Evolutionary conservation across 2,888 invertebrate species (phyloP), one percentile per base, ranked within the genome.

Genomic region (Caenorhabditis imperialis): DNA sequence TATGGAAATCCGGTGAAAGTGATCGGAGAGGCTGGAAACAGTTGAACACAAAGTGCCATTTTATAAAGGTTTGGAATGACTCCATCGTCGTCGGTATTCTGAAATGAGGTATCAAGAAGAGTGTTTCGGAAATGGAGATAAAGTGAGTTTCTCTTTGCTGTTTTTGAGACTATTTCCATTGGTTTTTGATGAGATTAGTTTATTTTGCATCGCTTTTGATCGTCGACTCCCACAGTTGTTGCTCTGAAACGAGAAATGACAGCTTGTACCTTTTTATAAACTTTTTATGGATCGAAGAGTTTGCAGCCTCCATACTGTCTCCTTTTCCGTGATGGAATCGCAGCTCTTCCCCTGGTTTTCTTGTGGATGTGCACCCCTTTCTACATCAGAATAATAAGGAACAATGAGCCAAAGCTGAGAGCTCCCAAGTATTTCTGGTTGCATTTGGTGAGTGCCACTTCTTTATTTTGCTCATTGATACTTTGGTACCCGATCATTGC

Each of bases 261-360:
- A 16, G 30, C 22, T 27, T 23, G 10, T 18, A 10, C n/a, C 7
- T 25, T 47, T 18, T 40, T 47, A 27, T 27, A 25, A 47, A 27
- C 1, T 30, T n/a, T 30, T 14, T 18, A 42, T 8, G 3, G 4
- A 20, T 20, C 3, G n/a, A n/a, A n/a, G n/a, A n/a, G n/a, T 22
- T 54, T 65, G 14, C 54, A 73, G 73, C 47, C 51, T 23, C 67
- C 73, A 12, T 73, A 73, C 27, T 73, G 73, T 23, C 51, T 73
- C 1, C 22, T 73, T 2, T 73, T 48, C 25, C 73, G 73, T 30
- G 73, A 73, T 55, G 53, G 20, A 4, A 54, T 73, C 8, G 42
- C 73, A 12, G 54, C 73, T 1, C 1, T 73, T 37, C 73, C 73
- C 3, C 35, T 73, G 3, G 1, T 61, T 22, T 35, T 55, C 0